Base-by-base conservation (phyloP, 2,888 invertebrate species). In the Campaea margaritaria region DNA sequence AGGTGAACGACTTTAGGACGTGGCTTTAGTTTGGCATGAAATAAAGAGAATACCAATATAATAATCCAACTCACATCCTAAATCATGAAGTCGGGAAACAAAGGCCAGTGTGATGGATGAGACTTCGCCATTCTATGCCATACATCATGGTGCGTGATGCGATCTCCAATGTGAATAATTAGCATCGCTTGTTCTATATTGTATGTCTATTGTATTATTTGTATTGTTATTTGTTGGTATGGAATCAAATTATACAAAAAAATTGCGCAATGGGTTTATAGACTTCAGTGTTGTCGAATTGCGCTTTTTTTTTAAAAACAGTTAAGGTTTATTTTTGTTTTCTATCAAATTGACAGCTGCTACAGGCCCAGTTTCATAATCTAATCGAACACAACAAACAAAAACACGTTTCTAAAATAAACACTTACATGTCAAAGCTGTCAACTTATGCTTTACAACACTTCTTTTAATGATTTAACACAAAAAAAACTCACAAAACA, bases 381-480 rank as follows among this genome's bases (percentile, higher is more conserved):
- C 31, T 34, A 15, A 15, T 68, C 60, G 60, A 13, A 16, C 7
- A 38, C 31, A 58, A 54, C 42, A 54, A 54, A 53, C n/a, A 54
- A 44, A 56, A 55, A 62, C 53, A 59, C 15, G 60, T 65, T 55
- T 48, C 43, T 48, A 73, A 81, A 81, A 80, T 73, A 76, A 79
- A 76, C 76, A 83, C 78, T 79, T 75, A 78, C 77, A 78, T 74
- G 76, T 75, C 75, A 76, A 77, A 82, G 71, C 82, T 83, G 86
- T 86, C 87, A 85, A 78, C 78, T 83, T 82, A 81, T 83, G 74
- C 75, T 74, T 71, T 78, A 79, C 70, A 80, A 78, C 74, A 81
- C 86, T 85, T 85, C 82, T 83, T 83, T 78, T 78, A 83, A 83
- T 81, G 78, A 83, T 81, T 76, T 78, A 79, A 75, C 70, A 80